Evolutionary conservation across 2,888 invertebrate genomes (phyloP).

Genomic region (Coelopa pilipes): DNA sequence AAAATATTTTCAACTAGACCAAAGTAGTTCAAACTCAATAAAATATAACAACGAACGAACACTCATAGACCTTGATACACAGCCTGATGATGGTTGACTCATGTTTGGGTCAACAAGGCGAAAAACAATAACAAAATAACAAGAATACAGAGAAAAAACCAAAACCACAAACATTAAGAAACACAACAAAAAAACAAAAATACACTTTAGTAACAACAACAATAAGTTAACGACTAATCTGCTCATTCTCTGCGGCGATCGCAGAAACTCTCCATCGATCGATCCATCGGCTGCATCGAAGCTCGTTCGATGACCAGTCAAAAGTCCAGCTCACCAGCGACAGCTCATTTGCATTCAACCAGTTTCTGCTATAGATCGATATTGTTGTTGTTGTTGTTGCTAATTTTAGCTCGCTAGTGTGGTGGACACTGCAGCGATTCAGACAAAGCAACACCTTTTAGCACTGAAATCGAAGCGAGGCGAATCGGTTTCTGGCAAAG

Average conservation of each 20-base stretch:
- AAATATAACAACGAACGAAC: no score
- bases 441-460: constrained; percentile 17
- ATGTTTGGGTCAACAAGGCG: no score
- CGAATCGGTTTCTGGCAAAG: not conserved
- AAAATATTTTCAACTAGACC: no score
- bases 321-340: constrained; percentile 2
- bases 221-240: not conserved
- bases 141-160: no score
- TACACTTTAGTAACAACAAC: not conserved
- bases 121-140: no score
- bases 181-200: no score
- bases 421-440: not conserved
- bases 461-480: not conserved
- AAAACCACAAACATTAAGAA: no score
- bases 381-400: not conserved
- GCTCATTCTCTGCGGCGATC: not conserved
- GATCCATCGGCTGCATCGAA: not conserved
- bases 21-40: no score
- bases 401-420: not conserved
- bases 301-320: constrained; percentile 5
- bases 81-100: no score
- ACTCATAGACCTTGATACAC: no score
- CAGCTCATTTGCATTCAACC: constrained; percentile 16
- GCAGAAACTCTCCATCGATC: not conserved
- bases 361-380: not conserved